phyloP scores from a whole-genome alignment of 2,797 vertebrate genomes.

The Menidia menidia region DNA sequence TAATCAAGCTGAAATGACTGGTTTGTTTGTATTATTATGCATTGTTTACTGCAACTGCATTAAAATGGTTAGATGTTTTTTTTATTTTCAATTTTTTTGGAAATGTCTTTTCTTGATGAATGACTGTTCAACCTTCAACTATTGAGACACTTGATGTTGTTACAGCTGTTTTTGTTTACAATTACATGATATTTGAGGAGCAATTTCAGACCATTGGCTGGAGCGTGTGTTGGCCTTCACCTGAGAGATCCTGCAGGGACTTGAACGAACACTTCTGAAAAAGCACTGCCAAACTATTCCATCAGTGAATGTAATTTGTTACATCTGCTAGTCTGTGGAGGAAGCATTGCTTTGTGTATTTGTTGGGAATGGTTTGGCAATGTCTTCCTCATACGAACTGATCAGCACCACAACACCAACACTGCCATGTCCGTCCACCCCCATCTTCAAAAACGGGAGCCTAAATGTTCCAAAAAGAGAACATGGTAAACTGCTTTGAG shows the following conservation, averaged over 20 bases:
- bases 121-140: slow-evolving; percentile 31
- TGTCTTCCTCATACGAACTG: slow-evolving; percentile 54
- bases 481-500: slow-evolving; percentile 32
- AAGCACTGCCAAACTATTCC: slow-evolving; percentile 67
- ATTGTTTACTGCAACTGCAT: slow-evolving; percentile 75
- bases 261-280: slow-evolving; percentile 54
- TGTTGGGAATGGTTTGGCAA: slow-evolving; percentile 66
- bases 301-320: slow-evolving; percentile 44
- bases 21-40: slow-evolving; percentile 70
- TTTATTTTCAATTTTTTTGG: slow-evolving; percentile 31
- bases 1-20: slow-evolving; percentile 42
- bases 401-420: slow-evolving; percentile 34
- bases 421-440: slow-evolving; percentile 33
- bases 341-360: slow-evolving; percentile 29
- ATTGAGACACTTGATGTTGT: slow-evolving; percentile 38
- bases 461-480: slow-evolving; percentile 30
- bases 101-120: slow-evolving; percentile 64
- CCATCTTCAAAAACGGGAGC: slow-evolving; percentile 29
- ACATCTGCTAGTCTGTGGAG: slow-evolving; percentile 20
- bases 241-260: slow-evolving; percentile 53
- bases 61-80: slow-evolving; percentile 77
- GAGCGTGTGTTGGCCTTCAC: slow-evolving; percentile 19
- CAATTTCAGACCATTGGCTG: slow-evolving; percentile 1
- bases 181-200: neutral
- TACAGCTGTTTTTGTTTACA: slow-evolving; percentile 21